Percentiles rank a stretch among this genome's conserved stretches.
Evolutionary conservation across 1,140 invertebrate genomes (phyloP).

Genomic region (Drosophila elegans): DNA sequence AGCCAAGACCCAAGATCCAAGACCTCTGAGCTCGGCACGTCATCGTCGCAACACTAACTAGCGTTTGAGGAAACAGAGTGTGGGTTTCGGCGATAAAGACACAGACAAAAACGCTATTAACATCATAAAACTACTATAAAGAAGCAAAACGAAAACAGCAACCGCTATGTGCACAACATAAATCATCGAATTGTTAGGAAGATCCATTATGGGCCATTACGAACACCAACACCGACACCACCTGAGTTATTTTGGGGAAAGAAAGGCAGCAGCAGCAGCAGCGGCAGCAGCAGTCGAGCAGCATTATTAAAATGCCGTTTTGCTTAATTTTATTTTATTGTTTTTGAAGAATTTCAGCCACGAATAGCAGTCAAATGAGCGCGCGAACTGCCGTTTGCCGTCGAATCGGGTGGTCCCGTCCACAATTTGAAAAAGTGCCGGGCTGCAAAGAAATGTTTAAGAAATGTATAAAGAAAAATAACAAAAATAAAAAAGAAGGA

Average conservation of each 20-base stretch:
- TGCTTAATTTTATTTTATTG: conserved; percentile 84
- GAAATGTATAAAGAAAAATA: conserved; percentile 12
- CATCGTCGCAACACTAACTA: conserved; percentile 22
- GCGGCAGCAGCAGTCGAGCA: not conserved
- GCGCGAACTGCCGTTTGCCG: conserved; percentile 36
- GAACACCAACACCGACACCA: conserved; percentile 60
- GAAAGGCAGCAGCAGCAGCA: conserved; percentile 48
- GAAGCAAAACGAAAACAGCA: conserved; percentile 64
- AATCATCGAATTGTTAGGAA: conserved; percentile 84
- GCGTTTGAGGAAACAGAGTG: conserved; percentile 49
- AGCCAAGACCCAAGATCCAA: conserved; percentile 13
- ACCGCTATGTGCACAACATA: conserved; percentile 80
- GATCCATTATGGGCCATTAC: conserved; percentile 84
- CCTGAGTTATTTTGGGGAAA: conserved; percentile 24
- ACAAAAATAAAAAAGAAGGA: conserved; percentile 4
- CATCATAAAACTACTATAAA: conserved; percentile 75
- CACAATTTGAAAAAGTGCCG: conserved; percentile 24
- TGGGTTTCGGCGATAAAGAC: conserved; percentile 67
- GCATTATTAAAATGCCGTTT: conserved; percentile 84
- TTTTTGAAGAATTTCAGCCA: conserved; percentile 75
- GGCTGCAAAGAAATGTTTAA: conserved; percentile 14
- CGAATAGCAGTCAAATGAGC: conserved; percentile 66
- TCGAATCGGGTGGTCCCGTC: conserved; percentile 60
- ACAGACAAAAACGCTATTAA: conserved; percentile 73
- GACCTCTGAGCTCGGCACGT: conserved; percentile 38